phyloP scores from a whole-genome alignment of 2,113 vertebrate genomes.

The Notarius lentiginosus region DNA sequence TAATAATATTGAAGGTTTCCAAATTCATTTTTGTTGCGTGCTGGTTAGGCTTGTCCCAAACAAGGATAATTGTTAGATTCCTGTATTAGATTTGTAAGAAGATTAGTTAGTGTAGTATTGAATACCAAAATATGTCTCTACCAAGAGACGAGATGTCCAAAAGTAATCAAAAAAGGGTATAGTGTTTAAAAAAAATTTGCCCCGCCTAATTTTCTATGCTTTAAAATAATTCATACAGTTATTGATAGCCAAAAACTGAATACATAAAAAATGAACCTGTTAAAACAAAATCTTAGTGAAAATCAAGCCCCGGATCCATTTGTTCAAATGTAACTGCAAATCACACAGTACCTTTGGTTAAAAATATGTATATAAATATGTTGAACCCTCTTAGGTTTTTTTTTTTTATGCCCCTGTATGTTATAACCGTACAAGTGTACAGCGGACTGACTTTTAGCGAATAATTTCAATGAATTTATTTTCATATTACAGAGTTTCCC shows the following conservation, averaged over 20 bases:
- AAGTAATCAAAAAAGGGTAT: not conserved
- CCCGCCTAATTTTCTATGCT: not conserved
- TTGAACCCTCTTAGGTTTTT: not conserved
- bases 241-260: not conserved
- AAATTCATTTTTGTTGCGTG: not conserved
- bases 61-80: not conserved
- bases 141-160: not conserved
- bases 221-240: not conserved
- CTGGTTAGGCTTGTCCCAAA: not conserved
- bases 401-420: not conserved
- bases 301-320: not conserved
- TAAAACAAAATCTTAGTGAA: not conserved
- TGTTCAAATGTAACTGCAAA: not conserved
- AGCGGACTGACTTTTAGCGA: slow-evolving; percentile 4
- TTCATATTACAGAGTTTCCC: not conserved
- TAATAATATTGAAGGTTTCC: not conserved
- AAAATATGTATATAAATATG: not conserved
- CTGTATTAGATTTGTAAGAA: not conserved
- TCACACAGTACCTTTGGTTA: not conserved
- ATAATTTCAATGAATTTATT: slow-evolving; percentile 12
- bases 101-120: not conserved
- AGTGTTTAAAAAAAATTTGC: not conserved
- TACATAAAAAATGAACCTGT: not conserved
- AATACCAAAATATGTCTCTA: not conserved
- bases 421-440: not conserved